Conservation (phyloP, 2,113 vertebrate genomes). For the Cynopterus brachyotis region DNA sequence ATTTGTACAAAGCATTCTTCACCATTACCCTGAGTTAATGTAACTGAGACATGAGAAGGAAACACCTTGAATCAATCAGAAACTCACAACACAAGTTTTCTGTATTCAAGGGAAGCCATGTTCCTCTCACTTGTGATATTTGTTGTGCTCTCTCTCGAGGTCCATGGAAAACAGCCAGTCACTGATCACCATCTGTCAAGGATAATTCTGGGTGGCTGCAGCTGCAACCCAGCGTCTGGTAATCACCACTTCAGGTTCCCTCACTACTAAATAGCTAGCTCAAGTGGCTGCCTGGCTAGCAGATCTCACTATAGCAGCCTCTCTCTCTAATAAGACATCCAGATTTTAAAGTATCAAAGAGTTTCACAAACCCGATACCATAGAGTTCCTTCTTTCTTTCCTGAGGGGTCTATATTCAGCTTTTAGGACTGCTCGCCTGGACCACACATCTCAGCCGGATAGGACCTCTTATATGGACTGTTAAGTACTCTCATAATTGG, state of each 20-base stretch:
- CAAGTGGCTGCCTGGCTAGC: constrained; percentile 79
- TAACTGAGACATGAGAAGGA: background rate
- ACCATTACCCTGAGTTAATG: background rate
- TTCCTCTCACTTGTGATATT: constrained; percentile 63
- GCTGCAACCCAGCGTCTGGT: constrained; percentile 83
- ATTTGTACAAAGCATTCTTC: background rate
- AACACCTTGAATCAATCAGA: background rate
- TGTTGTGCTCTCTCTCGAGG: constrained; percentile 64
- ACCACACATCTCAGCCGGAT: background rate
- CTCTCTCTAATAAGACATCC: constrained; percentile 67
- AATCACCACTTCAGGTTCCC: constrained; percentile 82
- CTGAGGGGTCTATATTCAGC: background rate
- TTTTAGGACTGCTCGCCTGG: background rate
- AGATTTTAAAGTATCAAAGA: constrained; percentile 68
- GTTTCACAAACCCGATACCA: background rate
- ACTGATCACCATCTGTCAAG: constrained; percentile 85
- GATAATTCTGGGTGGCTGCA: constrained; percentile 84
- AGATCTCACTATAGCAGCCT: constrained; percentile 64
- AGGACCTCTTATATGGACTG: background rate
- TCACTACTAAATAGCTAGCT: constrained; percentile 82
- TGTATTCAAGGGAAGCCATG: background rate
- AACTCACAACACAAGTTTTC: background rate
- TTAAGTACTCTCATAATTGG: background rate
- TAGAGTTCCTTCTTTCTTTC: background rate
- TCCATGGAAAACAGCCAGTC: constrained; percentile 85